Evolutionary conservation across 2,888 invertebrate genomes (phyloP).

Genomic region (Troides helena): DNA sequence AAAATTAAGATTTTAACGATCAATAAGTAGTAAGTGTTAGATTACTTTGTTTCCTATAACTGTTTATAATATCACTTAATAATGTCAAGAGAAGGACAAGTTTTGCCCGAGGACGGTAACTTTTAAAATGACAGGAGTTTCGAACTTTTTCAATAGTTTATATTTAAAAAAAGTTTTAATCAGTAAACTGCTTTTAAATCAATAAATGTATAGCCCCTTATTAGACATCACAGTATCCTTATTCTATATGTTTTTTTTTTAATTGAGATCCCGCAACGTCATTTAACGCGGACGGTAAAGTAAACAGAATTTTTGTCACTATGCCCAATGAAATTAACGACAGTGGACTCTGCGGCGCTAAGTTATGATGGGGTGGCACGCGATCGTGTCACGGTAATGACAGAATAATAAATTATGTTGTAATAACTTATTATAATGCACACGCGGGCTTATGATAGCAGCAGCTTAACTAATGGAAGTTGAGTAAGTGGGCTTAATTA

Average conservation of each 20-base stretch:
- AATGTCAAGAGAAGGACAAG: too few relatives aligned
- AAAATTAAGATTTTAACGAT: background rate
- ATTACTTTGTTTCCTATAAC: too few relatives aligned
- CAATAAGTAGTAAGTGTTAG: background rate
- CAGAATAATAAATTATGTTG: conserved; percentile 78
- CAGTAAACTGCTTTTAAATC: too few relatives aligned
- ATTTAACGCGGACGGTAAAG: conserved; percentile 59
- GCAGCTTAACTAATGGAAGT: conserved; percentile 49
- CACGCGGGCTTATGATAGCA: conserved; percentile 61
- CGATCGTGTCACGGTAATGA: conserved; percentile 74
- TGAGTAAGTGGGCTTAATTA: conserved; percentile 63
- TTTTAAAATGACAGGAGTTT: too few relatives aligned
- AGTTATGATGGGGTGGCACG: conserved; percentile 73
- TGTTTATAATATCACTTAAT: too few relatives aligned
- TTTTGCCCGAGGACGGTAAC: too few relatives aligned
- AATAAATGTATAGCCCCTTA: too few relatives aligned
- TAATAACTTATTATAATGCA: conserved; percentile 78
- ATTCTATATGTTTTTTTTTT: conserved; percentile 37
- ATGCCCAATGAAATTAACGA: conserved; percentile 76
- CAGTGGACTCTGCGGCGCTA: conserved; percentile 55
- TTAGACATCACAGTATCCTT: conserved; percentile 4
- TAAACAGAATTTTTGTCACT: conserved; percentile 79
- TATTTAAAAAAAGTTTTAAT: too few relatives aligned
- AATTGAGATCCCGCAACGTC: conserved; percentile 53
- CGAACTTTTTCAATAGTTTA: too few relatives aligned